A percentile compares a stretch with the other conserved stretches of the same genome.
phyloP scores from a whole-genome alignment of 1,140 invertebrate genomes.

The Calosoma granatense region DNA sequence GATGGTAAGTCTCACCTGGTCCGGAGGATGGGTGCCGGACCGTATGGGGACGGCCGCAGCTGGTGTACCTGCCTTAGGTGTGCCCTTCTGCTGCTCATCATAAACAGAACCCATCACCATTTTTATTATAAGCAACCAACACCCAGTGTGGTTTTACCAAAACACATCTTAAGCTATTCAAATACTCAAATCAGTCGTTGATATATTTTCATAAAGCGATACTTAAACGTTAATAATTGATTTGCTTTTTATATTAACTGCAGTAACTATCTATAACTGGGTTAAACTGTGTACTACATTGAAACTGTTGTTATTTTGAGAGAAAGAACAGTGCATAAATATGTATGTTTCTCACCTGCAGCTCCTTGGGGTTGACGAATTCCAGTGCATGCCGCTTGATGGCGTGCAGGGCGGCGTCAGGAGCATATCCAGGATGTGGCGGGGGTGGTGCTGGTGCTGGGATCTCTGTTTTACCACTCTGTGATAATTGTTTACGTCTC shows the following conservation, averaged over 20 bases:
- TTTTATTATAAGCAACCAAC: slow-evolving; percentile 21
- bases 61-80: slow-evolving; percentile 44
- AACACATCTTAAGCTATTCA: slow-evolving; percentile 1
- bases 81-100: slow-evolving; percentile 22
- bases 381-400: slow-evolving; percentile 88
- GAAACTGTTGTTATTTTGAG: neutral
- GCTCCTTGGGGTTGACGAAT: slow-evolving; percentile 79
- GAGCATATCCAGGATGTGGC: slow-evolving; percentile 51
- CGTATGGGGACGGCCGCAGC: slow-evolving; percentile 42
- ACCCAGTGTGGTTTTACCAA: slow-evolving; percentile 10
- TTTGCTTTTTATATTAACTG: too few relatives aligned
- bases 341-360: slow-evolving; percentile 56
- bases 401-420: slow-evolving; percentile 87
- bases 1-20: slow-evolving; percentile 47
- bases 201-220: neutral
- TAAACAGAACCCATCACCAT: slow-evolving; percentile 5
- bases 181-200: neutral
- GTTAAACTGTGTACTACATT: too few relatives aligned
- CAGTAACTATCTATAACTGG: too few relatives aligned
- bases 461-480: slow-evolving; percentile 44
- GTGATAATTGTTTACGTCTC: slow-evolving; percentile 54
- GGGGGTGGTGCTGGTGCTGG: slow-evolving; percentile 36
- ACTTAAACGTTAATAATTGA: too few relatives aligned
- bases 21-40: slow-evolving; percentile 43
- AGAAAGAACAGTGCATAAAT: neutral